A percentile compares a stretch with the other conserved stretches of the same genome.
Evolutionary conservation across 1,140 invertebrate genomes (phyloP).

Genomic region (Eupeodes corollae): DNA sequence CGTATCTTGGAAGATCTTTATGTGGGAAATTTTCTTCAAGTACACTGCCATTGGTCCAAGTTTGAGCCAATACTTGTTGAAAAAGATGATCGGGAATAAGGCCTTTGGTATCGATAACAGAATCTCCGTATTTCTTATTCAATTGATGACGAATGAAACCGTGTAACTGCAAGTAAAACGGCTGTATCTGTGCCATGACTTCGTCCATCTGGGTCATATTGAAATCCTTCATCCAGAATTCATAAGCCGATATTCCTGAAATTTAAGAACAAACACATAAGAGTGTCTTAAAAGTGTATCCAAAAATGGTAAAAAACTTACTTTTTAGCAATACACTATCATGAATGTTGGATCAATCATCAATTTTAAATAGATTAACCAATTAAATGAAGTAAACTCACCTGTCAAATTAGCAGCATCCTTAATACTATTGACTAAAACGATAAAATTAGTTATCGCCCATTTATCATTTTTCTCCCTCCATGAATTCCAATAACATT

Average conservation of each 20-base stretch:
- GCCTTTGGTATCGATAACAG: slow-evolving; percentile 52
- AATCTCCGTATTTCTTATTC: slow-evolving; percentile 56
- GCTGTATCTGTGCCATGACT: slow-evolving; percentile 53
- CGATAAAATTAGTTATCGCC: slow-evolving; percentile 24
- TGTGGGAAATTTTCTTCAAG: slow-evolving; percentile 24
- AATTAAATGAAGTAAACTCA: background rate
- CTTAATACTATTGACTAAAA: background rate
- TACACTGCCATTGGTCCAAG: slow-evolving; percentile 28
- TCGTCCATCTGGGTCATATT: slow-evolving; percentile 25
- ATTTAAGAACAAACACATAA: background rate
- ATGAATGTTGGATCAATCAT: too few species aligned
- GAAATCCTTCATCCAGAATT: slow-evolving; percentile 12
- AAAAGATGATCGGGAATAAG: slow-evolving; percentile 83
- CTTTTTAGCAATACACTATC: too few species aligned
- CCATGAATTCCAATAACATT: slow-evolving; percentile 33
- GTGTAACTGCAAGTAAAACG: slow-evolving; percentile 76
- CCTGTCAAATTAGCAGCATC: background rate
- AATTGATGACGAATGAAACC: slow-evolving; percentile 71
- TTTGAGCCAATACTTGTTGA: slow-evolving; percentile 36
- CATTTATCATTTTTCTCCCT: slow-evolving; percentile 29
- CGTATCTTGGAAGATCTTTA: slow-evolving; percentile 21
- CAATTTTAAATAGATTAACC: too few species aligned
- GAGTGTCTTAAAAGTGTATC: background rate
- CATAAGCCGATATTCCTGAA: slow-evolving; percentile 22
- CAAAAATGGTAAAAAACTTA: too few species aligned